phyloP scores from a whole-genome alignment of 2,797 vertebrate genomes.

The Meriones psammophilus region DNA sequence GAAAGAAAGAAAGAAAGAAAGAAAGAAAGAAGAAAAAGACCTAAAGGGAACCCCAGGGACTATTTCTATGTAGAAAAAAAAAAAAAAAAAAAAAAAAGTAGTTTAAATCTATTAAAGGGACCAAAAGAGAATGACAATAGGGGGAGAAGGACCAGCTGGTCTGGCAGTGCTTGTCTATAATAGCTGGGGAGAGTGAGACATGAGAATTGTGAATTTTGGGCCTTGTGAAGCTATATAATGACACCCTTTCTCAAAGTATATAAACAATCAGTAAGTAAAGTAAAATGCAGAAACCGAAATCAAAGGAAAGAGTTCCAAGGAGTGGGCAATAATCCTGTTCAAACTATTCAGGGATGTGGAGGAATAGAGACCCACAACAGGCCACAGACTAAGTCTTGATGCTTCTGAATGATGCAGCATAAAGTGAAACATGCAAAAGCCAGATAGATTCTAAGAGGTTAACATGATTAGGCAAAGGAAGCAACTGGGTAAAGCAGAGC shows the following conservation, averaged over 20 bases:
- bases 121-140: not conserved
- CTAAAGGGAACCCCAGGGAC: not conserved
- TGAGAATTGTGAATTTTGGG: not conserved
- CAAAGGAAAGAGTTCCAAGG: not conserved
- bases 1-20: not conserved
- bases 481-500: not conserved
- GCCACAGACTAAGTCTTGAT: not conserved
- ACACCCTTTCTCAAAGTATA: not conserved
- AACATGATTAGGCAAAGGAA: not conserved
- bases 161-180: not conserved
- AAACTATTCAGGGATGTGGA: not conserved
- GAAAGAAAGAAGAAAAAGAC: not conserved
- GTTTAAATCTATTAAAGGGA: not conserved
- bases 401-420: not conserved
- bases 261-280: not conserved
- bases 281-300: slow-evolving; percentile 6
- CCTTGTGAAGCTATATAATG: not conserved
- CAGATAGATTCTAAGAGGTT: not conserved
- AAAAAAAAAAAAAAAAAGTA: not conserved
- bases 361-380: not conserved
- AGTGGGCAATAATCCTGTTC: not conserved
- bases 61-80: not conserved
- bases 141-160: not conserved
- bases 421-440: not conserved
- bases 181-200: not conserved